Percentiles rank a stretch among this genome's conserved stretches.
Evolutionary conservation across 2,797 vertebrate genomes (phyloP).

Genomic region (Molothrus ater): DNA sequence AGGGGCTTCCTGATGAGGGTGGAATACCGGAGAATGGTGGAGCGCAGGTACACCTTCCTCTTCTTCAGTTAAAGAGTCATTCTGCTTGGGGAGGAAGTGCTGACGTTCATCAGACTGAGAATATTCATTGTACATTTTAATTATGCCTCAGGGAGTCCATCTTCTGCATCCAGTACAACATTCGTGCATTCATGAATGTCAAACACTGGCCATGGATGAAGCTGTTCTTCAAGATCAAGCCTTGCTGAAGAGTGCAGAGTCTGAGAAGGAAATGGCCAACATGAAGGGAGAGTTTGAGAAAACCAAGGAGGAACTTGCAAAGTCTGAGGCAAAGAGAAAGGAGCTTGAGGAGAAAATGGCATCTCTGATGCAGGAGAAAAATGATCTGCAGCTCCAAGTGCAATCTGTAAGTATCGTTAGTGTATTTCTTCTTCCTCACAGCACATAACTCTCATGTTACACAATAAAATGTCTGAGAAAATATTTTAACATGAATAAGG

Average conservation of each 20-base stretch:
- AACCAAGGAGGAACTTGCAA: slow-evolving; percentile 74
- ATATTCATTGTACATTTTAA: neutral
- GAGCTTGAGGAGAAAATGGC: slow-evolving; percentile 81
- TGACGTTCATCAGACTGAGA: rapidly evolving
- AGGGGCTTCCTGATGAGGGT: neutral
- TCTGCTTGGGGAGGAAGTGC: neutral
- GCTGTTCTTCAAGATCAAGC: slow-evolving; percentile 81
- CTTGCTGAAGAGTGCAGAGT: slow-evolving; percentile 79
- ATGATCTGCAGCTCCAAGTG: slow-evolving; percentile 78
- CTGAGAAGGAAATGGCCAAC: slow-evolving; percentile 81
- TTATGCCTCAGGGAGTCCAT: neutral
- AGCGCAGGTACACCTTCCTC: slow-evolving; percentile 68
- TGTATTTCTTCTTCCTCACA: neutral
- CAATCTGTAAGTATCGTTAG: slow-evolving; percentile 70
- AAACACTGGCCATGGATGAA: slow-evolving; percentile 84
- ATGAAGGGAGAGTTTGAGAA: slow-evolving; percentile 55
- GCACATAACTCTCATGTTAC: neutral
- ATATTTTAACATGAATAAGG: neutral
- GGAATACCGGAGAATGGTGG: slow-evolving; percentile 71
- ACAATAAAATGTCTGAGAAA: neutral
- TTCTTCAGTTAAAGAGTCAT: neutral
- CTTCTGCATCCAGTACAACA: neutral
- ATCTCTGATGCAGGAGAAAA: slow-evolving; percentile 75
- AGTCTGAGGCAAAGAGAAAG: slow-evolving; percentile 76
- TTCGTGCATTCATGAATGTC: neutral